Percentiles rank a stretch among this genome's conserved stretches.
Conservation (phyloP, 2,888 invertebrate genomes). For the Mantis religiosa region DNA sequence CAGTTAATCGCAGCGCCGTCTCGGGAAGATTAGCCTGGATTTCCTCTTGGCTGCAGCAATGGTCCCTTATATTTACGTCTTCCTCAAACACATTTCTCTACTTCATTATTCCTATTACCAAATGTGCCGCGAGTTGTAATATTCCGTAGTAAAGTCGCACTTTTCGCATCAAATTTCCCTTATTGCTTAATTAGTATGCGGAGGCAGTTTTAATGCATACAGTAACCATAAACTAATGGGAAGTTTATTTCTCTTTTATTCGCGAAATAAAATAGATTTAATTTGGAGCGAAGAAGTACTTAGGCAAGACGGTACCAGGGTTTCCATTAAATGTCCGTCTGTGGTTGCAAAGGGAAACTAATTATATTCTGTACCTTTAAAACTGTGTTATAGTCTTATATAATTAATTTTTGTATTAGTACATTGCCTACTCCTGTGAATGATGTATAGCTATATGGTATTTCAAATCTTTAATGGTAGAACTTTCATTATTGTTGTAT, state of each 20-base stretch:
- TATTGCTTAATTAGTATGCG: not conserved
- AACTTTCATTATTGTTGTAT: too few species aligned
- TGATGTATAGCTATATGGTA: too few species aligned
- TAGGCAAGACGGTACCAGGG: too few species aligned
- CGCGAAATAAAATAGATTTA: too few species aligned
- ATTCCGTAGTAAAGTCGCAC: not conserved
- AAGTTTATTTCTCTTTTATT: not conserved
- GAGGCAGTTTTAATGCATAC: not conserved
- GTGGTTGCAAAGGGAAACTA: too few species aligned
- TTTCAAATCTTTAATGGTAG: too few species aligned
- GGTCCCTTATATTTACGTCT: not conserved
- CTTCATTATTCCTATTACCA: not conserved
- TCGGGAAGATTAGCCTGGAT: not conserved
- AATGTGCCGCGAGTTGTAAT: not conserved
- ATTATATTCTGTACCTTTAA: too few species aligned
- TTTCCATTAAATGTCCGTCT: too few species aligned
- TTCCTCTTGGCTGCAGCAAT: not conserved
- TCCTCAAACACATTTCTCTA: not conserved
- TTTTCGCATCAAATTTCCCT: not conserved
- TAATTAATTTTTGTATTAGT: too few species aligned
- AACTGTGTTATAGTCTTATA: too few species aligned
- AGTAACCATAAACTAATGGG: not conserved
- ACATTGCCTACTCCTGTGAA: too few species aligned
- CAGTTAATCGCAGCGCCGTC: not conserved
- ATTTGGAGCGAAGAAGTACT: too few species aligned